Evolutionary conservation across 2,888 invertebrate species (phyloP).

Genomic region (Acleris literana): DNA sequence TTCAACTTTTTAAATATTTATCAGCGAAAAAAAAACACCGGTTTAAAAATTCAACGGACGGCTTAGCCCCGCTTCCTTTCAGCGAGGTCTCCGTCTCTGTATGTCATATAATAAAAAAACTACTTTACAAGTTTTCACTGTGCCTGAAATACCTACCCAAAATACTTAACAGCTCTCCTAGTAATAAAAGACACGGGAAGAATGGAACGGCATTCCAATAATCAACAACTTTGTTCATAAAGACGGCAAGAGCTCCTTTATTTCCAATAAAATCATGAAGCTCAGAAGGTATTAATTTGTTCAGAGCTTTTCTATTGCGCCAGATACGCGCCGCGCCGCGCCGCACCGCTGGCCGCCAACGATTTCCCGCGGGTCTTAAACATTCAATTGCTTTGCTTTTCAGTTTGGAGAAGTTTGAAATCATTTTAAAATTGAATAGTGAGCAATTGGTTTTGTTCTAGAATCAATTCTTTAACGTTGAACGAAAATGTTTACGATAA

Average conservation of each 20-base stretch:
- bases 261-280: not conserved
- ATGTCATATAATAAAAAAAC: too few species aligned
- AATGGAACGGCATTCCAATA: too few species aligned
- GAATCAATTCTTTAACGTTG: not conserved
- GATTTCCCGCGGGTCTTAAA: slow-evolving; percentile 30
- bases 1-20: too few species aligned
- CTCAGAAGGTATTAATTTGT: slow-evolving; percentile 9
- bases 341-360: not conserved
- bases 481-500: not conserved
- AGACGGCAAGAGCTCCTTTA: not conserved
- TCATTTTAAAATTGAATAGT: slow-evolving; percentile 27
- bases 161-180: too few species aligned
- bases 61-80: too few species aligned
- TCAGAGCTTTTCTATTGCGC: not conserved
- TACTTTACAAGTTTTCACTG: too few species aligned
- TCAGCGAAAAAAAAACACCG: too few species aligned
- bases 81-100: too few species aligned
- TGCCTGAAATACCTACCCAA: too few species aligned
- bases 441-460: slow-evolving; percentile 5
- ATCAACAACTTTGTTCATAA: too few species aligned
- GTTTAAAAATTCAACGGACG: too few species aligned
- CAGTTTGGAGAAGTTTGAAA: slow-evolving; percentile 21
- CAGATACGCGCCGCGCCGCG: not conserved
- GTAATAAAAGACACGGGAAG: too few species aligned
- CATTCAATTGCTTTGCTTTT: slow-evolving; percentile 13